Conservation (phyloP, 2,113 vertebrate genomes). For the Coturnix japonica region DNA sequence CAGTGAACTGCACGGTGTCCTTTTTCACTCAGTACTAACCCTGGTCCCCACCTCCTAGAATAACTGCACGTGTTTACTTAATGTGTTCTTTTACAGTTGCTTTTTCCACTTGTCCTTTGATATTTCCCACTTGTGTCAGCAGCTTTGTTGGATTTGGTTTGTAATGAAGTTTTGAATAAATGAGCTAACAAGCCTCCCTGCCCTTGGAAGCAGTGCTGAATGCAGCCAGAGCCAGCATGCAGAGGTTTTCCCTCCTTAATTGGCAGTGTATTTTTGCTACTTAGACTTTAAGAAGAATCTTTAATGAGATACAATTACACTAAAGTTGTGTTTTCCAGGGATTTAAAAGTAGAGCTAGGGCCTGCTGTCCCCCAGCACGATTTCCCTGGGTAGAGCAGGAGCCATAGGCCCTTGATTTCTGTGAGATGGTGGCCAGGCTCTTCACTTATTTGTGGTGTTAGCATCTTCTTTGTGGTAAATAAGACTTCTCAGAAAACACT, state of each 20-base stretch:
- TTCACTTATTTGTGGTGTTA: not conserved
- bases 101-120: slow-evolving; percentile 23
- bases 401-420: fast-evolving
- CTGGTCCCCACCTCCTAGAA: not conserved
- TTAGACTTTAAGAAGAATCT: not conserved
- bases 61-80: not conserved
- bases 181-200: not conserved
- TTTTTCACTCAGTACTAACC: not conserved
- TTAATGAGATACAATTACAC: not conserved
- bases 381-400: not conserved
- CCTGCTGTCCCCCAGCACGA: not conserved
- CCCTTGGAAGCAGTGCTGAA: not conserved
- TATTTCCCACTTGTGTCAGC: slow-evolving; percentile 35
- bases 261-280: not conserved
- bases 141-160: not conserved
- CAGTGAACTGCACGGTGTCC: not conserved
- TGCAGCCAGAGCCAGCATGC: not conserved
- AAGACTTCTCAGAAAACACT: not conserved
- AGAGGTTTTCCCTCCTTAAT: not conserved
- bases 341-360: not conserved
- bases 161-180: not conserved
- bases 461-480: not conserved
- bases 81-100: not conserved
- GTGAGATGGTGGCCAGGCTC: not conserved
- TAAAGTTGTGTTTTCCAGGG: not conserved